These are phyloP conservation scores for Cephonodes hylas DNA, from an alignment of 2,888 invertebrate genomes.

Conservation along the genomic window DNA sequence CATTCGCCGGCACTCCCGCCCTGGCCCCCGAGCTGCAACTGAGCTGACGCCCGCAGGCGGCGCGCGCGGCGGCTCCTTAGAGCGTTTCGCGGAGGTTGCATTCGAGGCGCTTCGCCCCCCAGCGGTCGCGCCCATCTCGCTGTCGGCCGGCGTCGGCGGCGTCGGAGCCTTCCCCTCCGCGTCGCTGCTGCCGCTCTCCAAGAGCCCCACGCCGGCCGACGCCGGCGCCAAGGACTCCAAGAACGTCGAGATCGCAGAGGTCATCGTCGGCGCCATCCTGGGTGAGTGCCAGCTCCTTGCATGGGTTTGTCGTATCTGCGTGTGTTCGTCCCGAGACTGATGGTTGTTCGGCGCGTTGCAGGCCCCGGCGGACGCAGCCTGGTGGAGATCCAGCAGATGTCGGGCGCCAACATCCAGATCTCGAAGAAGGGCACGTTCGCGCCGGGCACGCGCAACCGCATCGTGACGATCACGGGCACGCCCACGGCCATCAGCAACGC, in stretches of 20 bases:
- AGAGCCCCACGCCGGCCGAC: slow-evolving; percentile 90
- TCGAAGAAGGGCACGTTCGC: slow-evolving; percentile 99
- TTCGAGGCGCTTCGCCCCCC: slow-evolving; percentile 85
- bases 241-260: slow-evolving; percentile 97
- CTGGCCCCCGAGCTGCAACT: slow-evolving; percentile 17
- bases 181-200: slow-evolving; percentile 87
- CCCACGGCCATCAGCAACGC: slow-evolving; percentile 94
- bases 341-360: slow-evolving; percentile 40
- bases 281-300: slow-evolving; percentile 76
- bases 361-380: slow-evolving; percentile 97
- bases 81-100: slow-evolving; percentile 89
- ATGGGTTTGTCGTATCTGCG: too few relatives aligned
- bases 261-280: slow-evolving; percentile 98
- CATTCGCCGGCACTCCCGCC: slow-evolving; percentile 10
- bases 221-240: slow-evolving; percentile 89
- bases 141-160: slow-evolving; percentile 84
- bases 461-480: slow-evolving; percentile 96
- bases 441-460: slow-evolving; percentile 97
- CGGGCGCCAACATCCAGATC: slow-evolving; percentile 98
- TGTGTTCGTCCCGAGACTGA: background rate
- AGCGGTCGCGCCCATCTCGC: slow-evolving; percentile 90
- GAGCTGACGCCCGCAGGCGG: slow-evolving; percentile 21
- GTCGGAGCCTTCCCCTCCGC: slow-evolving; percentile 85
- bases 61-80: slow-evolving; percentile 62
- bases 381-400: slow-evolving; percentile 98